Evolutionary conservation across 1,140 invertebrate species (phyloP), one percentile per base, ranked within the genome.

Genomic region (Penaeus indicus): DNA sequence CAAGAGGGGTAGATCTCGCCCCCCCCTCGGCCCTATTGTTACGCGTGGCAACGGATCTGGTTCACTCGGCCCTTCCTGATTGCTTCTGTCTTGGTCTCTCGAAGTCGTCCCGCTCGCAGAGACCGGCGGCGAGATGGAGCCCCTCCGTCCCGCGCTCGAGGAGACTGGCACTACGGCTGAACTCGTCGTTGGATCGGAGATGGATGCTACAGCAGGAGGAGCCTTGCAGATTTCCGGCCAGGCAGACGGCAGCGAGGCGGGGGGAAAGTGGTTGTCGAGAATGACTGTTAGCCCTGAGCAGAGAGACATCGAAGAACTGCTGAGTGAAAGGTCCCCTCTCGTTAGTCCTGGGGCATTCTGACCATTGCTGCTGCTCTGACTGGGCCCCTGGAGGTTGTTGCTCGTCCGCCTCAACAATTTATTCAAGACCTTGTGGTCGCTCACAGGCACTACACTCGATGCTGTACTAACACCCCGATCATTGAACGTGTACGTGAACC

Each of bases 401-500:
- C 78, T 69, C 3, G 77, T 67, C 10, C 88, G 82, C 22, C 82
- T 62, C 88, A 89, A 64, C 21, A 86, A 62, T 47, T 80, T 77
- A 22, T 60, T 80, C 11, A 89, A 67, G 63, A 80, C 88, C n/a
- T 67, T 64, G 64, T 69, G 22, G 78, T 89, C 88, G 18, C 75
- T 79, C 10, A 72, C 90, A 1, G 92, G 91, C 32, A 93, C 92
- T 75, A 93, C 91, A 22, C 94, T 93, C 84, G 93, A 92, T 11
- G 94, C 94, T 32, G 94, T 92, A 21, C 94, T 95, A 10, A 93
- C 92, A 64, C 95, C 95, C 89, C 95, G 96, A 91, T 97, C 96
- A 91, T 97, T 96, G 92, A 98, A 97, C 0, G 96, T 96, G 91
- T 98, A 98, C 0, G 96, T 96, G 89, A 94, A 96, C 95, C 95